A percentile compares a stretch with the other conserved stretches of the same genome.
phyloP scores from a whole-genome alignment of 2,113 vertebrate genomes.

The Physeter macrocephalus region DNA sequence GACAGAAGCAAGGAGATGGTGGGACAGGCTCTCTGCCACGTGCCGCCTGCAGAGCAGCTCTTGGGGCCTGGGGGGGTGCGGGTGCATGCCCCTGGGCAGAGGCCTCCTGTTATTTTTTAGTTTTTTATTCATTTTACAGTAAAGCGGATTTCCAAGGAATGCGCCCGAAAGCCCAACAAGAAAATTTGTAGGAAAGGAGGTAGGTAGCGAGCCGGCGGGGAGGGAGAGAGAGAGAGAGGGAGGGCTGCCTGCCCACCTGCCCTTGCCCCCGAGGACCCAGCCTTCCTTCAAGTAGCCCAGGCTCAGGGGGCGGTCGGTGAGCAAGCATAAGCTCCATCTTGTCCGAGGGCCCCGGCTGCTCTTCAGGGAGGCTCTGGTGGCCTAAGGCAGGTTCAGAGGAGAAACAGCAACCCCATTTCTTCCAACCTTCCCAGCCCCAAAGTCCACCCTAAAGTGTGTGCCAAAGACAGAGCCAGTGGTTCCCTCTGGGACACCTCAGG shows the following conservation, averaged over 20 bases:
- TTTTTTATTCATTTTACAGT: constrained; percentile 99
- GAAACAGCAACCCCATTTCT: constrained; percentile 22
- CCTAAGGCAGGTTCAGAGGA: constrained; percentile 58
- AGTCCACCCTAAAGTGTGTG: neutral
- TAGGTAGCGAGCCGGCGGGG: constrained; percentile 93
- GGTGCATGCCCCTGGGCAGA: constrained; percentile 94
- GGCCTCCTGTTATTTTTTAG: constrained; percentile 99
- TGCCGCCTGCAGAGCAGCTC: constrained; percentile 70
- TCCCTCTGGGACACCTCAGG: neutral
- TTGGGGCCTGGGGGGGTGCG: constrained; percentile 69
- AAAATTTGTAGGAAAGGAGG: constrained; percentile 99
- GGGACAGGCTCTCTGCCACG: constrained; percentile 75
- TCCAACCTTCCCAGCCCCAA: neutral
- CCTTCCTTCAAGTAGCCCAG: constrained; percentile 53
- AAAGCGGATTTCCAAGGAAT: constrained; percentile 99
- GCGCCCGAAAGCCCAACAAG: constrained; percentile 99
- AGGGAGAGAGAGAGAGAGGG: constrained; percentile 81
- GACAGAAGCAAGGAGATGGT: constrained; percentile 76
- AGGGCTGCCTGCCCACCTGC: constrained; percentile 70
- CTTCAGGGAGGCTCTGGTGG: constrained; percentile 11
- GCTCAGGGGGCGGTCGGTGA: constrained; percentile 41
- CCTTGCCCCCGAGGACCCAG: constrained; percentile 60
- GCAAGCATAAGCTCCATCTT: constrained; percentile 17
- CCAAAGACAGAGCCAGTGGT: constrained; percentile 6
- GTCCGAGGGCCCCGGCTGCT: neutral